Base-by-base conservation (phyloP, 1,140 invertebrate genomes). In the Hestina assimilis region DNA sequence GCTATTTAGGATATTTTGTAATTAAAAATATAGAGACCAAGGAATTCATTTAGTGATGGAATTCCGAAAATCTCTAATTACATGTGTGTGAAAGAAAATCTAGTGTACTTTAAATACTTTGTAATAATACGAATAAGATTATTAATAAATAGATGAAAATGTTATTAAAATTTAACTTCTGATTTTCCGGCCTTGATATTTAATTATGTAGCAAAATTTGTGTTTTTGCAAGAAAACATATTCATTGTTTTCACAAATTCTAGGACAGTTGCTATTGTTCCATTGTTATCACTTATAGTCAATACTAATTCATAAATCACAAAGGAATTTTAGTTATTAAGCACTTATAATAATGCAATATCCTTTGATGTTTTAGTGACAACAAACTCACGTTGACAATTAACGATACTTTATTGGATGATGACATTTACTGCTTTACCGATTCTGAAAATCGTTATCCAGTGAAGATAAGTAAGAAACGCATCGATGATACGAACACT, bases 361-460 rank as follows among this genome's bases (percentile, higher is more conserved):
- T 31, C 11, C 11, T 31, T 31, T 31, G 3, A 31, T 24, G 23
- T 50, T 50, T 50, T 26, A 84, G 81, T 6, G 78, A 82, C 12
- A 74, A 74, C 51, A 74, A 75, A 52, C 35, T 87, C 6, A 48
- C 72, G 4, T 24, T 85, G 5, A 60, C 43, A 5, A 56, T 72
- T n/a, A 73, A 69, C n/a, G 65, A 69, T 33, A 41, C 61, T 1
- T 56, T 84, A 2, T 54, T 71, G 1, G 59, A 68, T 47, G 66
- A 70, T 8, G 61, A 80, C 15, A 69, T 89, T 4, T 51, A 59
- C 12, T 89, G 89, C 60, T 88, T 81, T 54, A 85, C 83, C 1
- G 87, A 89, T 53, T 79, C 85, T 4, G 57, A 57, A 11, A 65
- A 42, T 7, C 75, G 74, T 31, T 79, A 74, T 55, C 83, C 86